phyloP scores from a whole-genome alignment of 2,888 invertebrate species.

The Neelides folsomi region DNA sequence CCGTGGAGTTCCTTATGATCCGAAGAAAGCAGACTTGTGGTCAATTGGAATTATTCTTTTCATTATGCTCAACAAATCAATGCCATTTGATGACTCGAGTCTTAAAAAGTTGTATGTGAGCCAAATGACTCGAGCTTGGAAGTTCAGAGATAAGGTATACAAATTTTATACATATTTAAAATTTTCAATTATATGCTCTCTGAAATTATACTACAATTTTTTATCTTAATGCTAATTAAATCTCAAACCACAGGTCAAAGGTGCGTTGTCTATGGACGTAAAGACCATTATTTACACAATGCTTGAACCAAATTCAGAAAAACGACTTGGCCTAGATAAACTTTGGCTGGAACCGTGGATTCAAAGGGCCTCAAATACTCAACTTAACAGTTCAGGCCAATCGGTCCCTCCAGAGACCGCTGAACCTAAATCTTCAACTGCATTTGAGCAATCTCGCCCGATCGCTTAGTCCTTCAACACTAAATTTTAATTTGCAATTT shows the following conservation, averaged over 20 bases:
- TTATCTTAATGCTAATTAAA: not conserved
- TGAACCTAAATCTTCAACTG: too few relatives aligned
- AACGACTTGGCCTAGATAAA: conserved; percentile 15
- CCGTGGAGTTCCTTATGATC: conserved; percentile 56
- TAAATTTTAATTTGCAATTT: too few relatives aligned
- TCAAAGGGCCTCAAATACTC: not conserved
- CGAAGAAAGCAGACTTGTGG: conserved; percentile 65
- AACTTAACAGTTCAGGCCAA: too few relatives aligned
- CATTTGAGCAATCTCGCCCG: too few relatives aligned
- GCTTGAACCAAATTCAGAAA: conserved; percentile 21
- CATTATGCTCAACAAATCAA: conserved; percentile 67
- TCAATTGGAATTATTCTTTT: conserved; percentile 64
- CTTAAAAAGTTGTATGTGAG: conserved; percentile 56
- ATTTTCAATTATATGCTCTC: not conserved
- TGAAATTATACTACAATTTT: not conserved
- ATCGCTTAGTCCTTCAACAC: too few relatives aligned
- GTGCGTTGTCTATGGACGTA: conserved; percentile 18
- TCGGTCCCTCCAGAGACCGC: too few relatives aligned
- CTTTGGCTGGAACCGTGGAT: conserved; percentile 21
- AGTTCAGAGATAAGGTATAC: conserved; percentile 55
- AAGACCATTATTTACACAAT: conserved; percentile 20
- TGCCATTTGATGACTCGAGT: conserved; percentile 69
- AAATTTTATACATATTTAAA: too few relatives aligned
- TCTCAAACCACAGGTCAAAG: conserved; percentile 25
- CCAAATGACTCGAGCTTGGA: conserved; percentile 53